Base-by-base conservation (phyloP, 2,797 vertebrate species). In the Propithecus deckenii region DNA sequence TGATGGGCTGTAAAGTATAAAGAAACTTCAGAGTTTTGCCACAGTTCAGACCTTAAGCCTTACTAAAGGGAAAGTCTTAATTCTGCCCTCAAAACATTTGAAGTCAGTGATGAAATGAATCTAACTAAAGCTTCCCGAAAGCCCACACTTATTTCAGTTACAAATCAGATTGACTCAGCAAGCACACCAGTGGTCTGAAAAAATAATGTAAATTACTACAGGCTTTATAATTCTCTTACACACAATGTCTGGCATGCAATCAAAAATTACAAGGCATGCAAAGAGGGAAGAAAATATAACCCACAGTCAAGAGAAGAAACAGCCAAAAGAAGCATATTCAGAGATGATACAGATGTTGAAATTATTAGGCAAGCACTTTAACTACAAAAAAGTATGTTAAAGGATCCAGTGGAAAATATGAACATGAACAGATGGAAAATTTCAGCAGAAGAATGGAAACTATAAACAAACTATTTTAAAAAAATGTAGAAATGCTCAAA, bases 261-360 rank as follows among this genome's bases (percentile, higher is more conserved):
- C 11, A 91, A 84, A 85, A 86, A 79, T 69, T 35, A 89, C 7
- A 32, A 95, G 7, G 32, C 41, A 81, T 25, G 50, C 18, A 85
- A 94, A 83, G 12, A 59, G 87, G 71, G 20, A 30, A 83, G 61
- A 95, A 89, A 88, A 48, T 57, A 57, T 32, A 81, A 61, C 7
- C n/a, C 69, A 32, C 0, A 48, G 41, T 35, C 55, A 96, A 91
- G 69, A 76, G 78, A 92, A 95, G 69, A 81, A 91, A 89, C 0
- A 93, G 63, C 2, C 46, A 41, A 96, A 96, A 91, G 61, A 79
- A 97, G 35, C 10, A 80, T 67, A 52, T 23, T 38, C 41, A 91
- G 74, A 93, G 80, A 61, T 57, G 17, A 85, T 28, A 43, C 0
- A 55, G 80, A 80, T 25, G 20, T 23, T 78, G 35, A 22, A 91